Percentiles rank a stretch among this genome's conserved stretches.
phyloP scores from a whole-genome alignment of 2,888 invertebrate genomes.

The Dynastes maya region DNA sequence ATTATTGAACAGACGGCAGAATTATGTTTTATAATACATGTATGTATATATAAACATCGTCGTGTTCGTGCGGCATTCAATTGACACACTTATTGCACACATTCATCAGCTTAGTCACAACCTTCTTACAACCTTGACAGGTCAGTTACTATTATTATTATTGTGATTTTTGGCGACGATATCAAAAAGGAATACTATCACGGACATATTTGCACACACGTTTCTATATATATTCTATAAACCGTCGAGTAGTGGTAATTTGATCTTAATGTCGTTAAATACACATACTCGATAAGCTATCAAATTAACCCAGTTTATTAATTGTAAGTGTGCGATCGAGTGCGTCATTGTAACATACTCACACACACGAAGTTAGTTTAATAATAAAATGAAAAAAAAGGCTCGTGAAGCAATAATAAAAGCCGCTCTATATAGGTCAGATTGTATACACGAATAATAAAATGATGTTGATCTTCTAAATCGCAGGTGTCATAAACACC shows the following conservation, averaged over 20 bases:
- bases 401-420: slow-evolving; percentile 33
- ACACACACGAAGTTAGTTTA: slow-evolving; percentile 35
- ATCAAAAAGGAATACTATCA: slow-evolving; percentile 46
- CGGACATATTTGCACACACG: slow-evolving; percentile 11
- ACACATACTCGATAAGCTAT: slow-evolving; percentile 47
- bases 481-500: slow-evolving; percentile 89
- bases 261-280: slow-evolving; percentile 19
- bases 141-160: slow-evolving; percentile 61
- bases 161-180: slow-evolving; percentile 61
- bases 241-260: background rate
- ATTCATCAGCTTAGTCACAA: slow-evolving; percentile 50
- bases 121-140: slow-evolving; percentile 65
- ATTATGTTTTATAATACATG: slow-evolving; percentile 53
- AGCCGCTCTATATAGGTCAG: slow-evolving; percentile 46
- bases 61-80: slow-evolving; percentile 57
- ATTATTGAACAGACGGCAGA: slow-evolving; percentile 56
- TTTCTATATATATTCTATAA: background rate
- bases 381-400: slow-evolving; percentile 31
- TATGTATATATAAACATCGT: slow-evolving; percentile 33
- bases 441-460: background rate
- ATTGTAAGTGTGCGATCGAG: slow-evolving; percentile 31
- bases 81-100: slow-evolving; percentile 64
- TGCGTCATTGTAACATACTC: slow-evolving; percentile 45
- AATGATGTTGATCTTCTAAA: background rate
- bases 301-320: slow-evolving; percentile 55